Evolutionary conservation across 37 sponge, comb jelly and placozoan species (phyloP).

Genomic region (Petrosia ficiformis): DNA sequence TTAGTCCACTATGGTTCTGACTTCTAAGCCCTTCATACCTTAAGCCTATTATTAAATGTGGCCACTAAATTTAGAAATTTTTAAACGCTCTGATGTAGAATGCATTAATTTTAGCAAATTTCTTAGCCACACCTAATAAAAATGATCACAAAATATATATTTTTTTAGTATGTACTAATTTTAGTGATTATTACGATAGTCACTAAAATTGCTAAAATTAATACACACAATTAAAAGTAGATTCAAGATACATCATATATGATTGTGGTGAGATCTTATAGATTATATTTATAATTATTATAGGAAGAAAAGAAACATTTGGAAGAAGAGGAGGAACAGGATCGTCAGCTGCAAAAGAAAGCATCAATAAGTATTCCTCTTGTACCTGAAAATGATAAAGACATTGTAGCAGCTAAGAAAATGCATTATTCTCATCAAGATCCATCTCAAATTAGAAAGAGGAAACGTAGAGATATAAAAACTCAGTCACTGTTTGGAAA

Average conservation of each 20-base stretch:
- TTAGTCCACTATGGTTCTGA: too few species aligned
- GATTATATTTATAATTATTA: not conserved
- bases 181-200: not conserved
- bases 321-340: conserved; percentile 44
- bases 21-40: too few species aligned
- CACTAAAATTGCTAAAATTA: too few species aligned
- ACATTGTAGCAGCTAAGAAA: conserved; percentile 53
- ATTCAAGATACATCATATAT: too few species aligned
- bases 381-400: conserved; percentile 54
- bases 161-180: too few species aligned
- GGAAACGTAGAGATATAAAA: conserved; percentile 35
- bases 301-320: conserved; percentile 62
- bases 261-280: too few species aligned
- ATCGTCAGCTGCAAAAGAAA: conserved; percentile 39
- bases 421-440: conserved; percentile 15
- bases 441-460: conserved; percentile 22
- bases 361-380: conserved; percentile 60
- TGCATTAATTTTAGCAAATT: too few species aligned
- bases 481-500: conserved; percentile 35
- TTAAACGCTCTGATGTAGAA: too few species aligned
- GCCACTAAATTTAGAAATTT: too few species aligned
- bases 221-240: too few species aligned
- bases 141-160: not conserved
- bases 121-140: too few species aligned
- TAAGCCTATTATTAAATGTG: too few species aligned